phyloP scores from a whole-genome alignment of 2,797 vertebrate species.

The Neosalanx taihuensis region DNA sequence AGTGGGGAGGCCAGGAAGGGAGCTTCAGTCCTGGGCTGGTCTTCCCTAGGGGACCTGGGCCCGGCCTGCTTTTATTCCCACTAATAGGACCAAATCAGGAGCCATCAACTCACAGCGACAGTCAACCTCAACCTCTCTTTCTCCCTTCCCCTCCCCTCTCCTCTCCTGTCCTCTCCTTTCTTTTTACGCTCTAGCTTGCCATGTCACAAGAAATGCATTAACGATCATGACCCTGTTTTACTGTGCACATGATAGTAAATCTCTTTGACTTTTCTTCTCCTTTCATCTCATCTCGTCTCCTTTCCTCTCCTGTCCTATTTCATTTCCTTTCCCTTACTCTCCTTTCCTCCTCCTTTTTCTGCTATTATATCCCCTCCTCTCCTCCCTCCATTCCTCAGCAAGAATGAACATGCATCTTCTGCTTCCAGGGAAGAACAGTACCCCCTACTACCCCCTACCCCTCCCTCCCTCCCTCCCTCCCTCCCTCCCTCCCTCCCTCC shows the following conservation, averaged over 20 bases:
- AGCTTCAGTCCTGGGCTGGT: not conserved
- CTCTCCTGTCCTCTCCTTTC: too few relatives aligned
- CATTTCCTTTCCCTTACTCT: too few relatives aligned
- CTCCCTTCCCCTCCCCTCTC: too few relatives aligned
- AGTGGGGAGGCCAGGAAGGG: not conserved
- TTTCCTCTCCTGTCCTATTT: too few relatives aligned
- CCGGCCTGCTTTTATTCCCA: slow-evolving; percentile 4
- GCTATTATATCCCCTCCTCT: not conserved
- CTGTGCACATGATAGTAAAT: too few relatives aligned
- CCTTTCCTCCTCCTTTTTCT: too few relatives aligned
- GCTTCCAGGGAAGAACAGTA: not conserved
- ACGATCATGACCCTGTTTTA: too few relatives aligned
- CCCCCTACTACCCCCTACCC: not conserved
- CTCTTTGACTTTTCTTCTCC: too few relatives aligned
- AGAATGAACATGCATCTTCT: not conserved
- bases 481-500: not conserved
- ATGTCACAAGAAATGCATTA: too few relatives aligned
- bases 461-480: too few relatives aligned
- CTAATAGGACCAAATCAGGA: slow-evolving; percentile 2
- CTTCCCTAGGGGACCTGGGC: not conserved
- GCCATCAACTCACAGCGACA: not conserved
- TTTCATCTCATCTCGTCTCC: too few relatives aligned
- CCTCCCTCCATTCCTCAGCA: not conserved
- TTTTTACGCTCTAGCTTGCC: too few relatives aligned
- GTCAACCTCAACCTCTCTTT: not conserved